Base-by-base conservation (phyloP, 2,113 vertebrate species). In the Protobothrops mucrosquamatus region DNA sequence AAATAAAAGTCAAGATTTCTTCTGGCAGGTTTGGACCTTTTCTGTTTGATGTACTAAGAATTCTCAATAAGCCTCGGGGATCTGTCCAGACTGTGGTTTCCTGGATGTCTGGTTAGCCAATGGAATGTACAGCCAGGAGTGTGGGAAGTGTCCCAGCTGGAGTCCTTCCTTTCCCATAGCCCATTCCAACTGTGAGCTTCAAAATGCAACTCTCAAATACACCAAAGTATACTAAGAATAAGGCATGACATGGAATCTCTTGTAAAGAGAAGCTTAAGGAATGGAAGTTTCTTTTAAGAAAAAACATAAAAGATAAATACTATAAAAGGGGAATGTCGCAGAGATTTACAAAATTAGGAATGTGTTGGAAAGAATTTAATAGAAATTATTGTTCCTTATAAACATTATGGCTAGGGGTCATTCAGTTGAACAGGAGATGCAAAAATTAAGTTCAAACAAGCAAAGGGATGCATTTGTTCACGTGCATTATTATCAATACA, bases 1-100 rank as follows among this genome's bases (percentile, higher is more conserved):
- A n/a, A 85, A 29, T 52, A 81, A 55, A 81, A 81, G 43, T 29
- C 69, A 18, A 46, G 29, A 26, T 46, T 46, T 56, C 34, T 48
- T 92, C 39, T 69, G 86, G 39, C 86, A 54, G 51, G 61, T 43
- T 52, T 81, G 24, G 9, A 46, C 23, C 23, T 89, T 51, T 56
- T 18, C 51, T 88, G 55, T 74, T 55, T 89, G 24, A 89, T 46
- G 39, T 56, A 20, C 87, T 88, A 43, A 54, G 91, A 69, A 54
- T 26, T 92, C n/a, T 54, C 46, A 55, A 81, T 4, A 26, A n/a
- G 34, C 51, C 61, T 23, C 6, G 15, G 26, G n/a, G 87, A 52
- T 6, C 51, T 43, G 57, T 88, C 91, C 91, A 92, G 91, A 88
- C 87, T 92, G 92, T 89, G 87, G 87, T 92, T 81, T 92, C 87